Evolutionary conservation across 1,140 invertebrate species (phyloP).

Genomic region (Leptopilina boulardi): DNA sequence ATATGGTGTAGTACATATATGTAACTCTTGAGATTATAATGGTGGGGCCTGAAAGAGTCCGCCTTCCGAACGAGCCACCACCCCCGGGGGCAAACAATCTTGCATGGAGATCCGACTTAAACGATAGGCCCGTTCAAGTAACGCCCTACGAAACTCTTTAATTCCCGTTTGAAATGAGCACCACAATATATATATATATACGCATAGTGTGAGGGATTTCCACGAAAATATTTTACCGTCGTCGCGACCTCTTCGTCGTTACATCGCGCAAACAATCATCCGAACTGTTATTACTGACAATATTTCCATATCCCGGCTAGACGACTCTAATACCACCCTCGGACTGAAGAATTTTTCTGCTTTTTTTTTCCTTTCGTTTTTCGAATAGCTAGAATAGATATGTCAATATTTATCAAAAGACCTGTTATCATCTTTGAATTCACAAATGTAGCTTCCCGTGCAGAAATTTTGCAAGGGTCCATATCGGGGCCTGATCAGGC

Average conservation of each 20-base stretch:
- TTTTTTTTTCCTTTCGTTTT: neutral
- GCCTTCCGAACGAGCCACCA: constrained; percentile 67
- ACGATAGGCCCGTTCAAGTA: constrained; percentile 73
- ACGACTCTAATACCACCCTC: constrained; percentile 64
- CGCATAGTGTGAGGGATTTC: constrained; percentile 58
- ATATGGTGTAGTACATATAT: no score
- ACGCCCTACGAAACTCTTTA: constrained; percentile 74
- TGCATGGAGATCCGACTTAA: constrained; percentile 75
- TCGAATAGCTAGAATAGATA: no score
- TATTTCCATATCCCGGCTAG: constrained; percentile 73
- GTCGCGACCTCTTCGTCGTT: constrained; percentile 55
- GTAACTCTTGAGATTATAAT: constrained; percentile 62
- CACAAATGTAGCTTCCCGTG: no score
- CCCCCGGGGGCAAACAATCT: constrained; percentile 73
- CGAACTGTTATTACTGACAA: constrained; percentile 68
- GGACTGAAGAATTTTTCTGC: constrained; percentile 34
- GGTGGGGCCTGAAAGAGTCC: constrained; percentile 65
- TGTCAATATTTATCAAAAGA: no score
- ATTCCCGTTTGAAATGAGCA: constrained; percentile 66
- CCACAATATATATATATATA: neutral
- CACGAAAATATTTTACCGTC: constrained; percentile 67
- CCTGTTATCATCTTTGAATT: no score
- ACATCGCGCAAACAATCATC: constrained; percentile 48
- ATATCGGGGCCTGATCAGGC: no score
- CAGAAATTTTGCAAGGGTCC: no score